Base-by-base conservation (phyloP, 2,888 invertebrate species). In the Thymelicus acteon region DNA sequence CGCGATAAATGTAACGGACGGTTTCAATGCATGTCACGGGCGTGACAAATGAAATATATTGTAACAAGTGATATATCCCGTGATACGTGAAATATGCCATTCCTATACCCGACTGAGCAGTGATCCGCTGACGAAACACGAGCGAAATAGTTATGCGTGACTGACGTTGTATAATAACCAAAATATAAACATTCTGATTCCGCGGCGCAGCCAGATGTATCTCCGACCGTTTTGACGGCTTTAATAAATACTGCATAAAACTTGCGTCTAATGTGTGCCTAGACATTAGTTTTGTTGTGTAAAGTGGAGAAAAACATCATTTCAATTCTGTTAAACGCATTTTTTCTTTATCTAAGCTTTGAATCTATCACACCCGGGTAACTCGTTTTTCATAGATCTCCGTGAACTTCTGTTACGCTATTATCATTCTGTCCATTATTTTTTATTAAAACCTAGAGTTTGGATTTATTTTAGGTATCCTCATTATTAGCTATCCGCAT, bases 41-140 rank as follows among this genome's bases (percentile, higher is more conserved):
- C n/a, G n/a, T n/a, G n/a, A n/a, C n/a, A n/a, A n/a, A n/a, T n/a
- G n/a, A n/a, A n/a, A n/a, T n/a, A n/a, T n/a, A n/a, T n/a, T n/a
- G n/a, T n/a, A n/a, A n/a, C n/a, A n/a, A n/a, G n/a, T n/a, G n/a
- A n/a, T n/a, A n/a, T n/a, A n/a, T n/a, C n/a, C n/a, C n/a, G n/a
- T n/a, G n/a, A n/a, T n/a, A n/a, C n/a, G n/a, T n/a, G n/a, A n/a
- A n/a, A n/a, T n/a, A n/a, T n/a, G n/a, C n/a, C n/a, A n/a, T n/a
- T n/a, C n/a, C n/a, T n/a, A 81, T 76, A 73, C 67, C 73, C 66
- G 54, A 52, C 61, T 72, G 71, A 67, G 62, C 68, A 69, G 67
- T 67, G 71, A 71, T 73, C 72, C 66, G 54, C 63, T 72, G 64
- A 72, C 73, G 70, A 72, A 67, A 69, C 69, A 58, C 71, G 72